Base-by-base conservation (phyloP, 2,113 vertebrate genomes). In the Serilophus lunatus region DNA sequence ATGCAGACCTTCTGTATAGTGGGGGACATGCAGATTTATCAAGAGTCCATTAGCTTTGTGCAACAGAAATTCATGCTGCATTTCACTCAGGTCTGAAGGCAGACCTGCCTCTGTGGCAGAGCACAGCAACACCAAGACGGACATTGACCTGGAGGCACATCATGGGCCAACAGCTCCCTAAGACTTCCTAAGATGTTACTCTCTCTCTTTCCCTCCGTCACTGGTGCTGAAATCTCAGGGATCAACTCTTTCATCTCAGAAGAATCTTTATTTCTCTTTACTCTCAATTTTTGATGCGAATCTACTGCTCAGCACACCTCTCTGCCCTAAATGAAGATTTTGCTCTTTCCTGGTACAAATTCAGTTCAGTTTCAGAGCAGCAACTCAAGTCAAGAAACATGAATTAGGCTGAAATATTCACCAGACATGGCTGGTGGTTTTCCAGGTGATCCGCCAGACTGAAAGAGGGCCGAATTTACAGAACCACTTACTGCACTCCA, bases 241-340 rank as follows among this genome's bases (percentile, higher is more conserved):
- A 74, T 18, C 23, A 71, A 86, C 4, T 6, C 8, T 35, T 66
- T 18, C 57, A 70, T 14, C 15, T 12, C 33, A 47, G 15, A 69
- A 56, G 26, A 53, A 6, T 70, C 1, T n/a, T n/a, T n/a, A n/a
- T n/a, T n/a, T n/a, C n/a, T n/a, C 3, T 65, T 13, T 76, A 3
- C 25, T 68, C 57, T 92, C 31, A 28, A 2, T 40, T 80, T 85
- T 4, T 57, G 7, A 65, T 10, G 1, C 5, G 24, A 11, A 28
- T 31, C 35, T 1, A 66, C n/a, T 0, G 1, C 25, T 42, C 36
- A 80, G 14, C 0, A 75, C 9, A 64, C 3, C 4, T 3, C 28
- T 51, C 35, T 60, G 13, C 7, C 11, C 31, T 68, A 78, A 63
- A 72, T 24, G 44, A 86, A 51, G 11, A 5, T 78, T 51, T 51